Conservation (phyloP, 30 jellyfish, hydroid and myxozoan genomes). For the Rhopilema esculentum region DNA sequence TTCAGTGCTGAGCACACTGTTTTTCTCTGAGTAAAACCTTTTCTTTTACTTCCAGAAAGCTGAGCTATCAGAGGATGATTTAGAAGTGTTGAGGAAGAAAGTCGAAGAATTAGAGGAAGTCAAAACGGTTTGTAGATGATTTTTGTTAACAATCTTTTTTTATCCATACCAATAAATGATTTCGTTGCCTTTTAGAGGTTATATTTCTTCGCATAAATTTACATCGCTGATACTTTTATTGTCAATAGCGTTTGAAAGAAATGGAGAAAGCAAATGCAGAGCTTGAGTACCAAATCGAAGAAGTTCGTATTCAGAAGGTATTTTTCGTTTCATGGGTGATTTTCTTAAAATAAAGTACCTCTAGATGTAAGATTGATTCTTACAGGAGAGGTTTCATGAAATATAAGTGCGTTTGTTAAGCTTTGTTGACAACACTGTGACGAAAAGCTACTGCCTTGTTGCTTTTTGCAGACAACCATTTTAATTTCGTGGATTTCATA, state of each 20-base stretch:
- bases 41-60: constrained; percentile 10
- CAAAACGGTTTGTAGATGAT: constrained; percentile 47
- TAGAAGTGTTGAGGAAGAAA: constrained; percentile 49
- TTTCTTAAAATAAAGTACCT: neutral
- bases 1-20: no score
- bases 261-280: constrained; percentile 51
- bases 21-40: no score
- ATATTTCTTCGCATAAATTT: no score
- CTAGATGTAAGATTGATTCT: neutral
- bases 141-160: neutral
- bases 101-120: constrained; percentile 70
- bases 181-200: no score
- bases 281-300: constrained; percentile 31
- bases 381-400: no score
- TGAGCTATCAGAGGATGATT: constrained; percentile 75
- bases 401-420: no score
- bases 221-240: constrained; percentile 1
- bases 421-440: no score
- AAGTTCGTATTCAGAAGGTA: constrained; percentile 52
- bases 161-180: no score
- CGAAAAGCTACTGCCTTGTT: no score
- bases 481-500: no score
- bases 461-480: no score
- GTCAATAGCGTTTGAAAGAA: constrained; percentile 48
- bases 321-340: neutral